Evolutionary conservation across 2,113 vertebrate species (phyloP), one percentile per base, ranked within the genome.

Genomic region (Phodopus roborovskii): DNA sequence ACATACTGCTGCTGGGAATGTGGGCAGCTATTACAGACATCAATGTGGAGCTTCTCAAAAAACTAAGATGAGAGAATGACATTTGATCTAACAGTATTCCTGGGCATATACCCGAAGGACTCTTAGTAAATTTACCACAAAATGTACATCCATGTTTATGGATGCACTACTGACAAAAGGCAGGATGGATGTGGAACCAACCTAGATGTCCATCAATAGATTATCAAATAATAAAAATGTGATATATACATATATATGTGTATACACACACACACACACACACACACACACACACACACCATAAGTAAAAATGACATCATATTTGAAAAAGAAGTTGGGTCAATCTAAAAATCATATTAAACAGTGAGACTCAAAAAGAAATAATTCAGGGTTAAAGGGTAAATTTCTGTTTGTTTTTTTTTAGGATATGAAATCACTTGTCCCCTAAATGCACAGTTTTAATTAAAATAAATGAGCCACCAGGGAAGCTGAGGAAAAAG

Each of bases 401-500:
- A 90, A 77, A 86, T 86, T 98, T 98, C 88, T 97, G 92, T 98
- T 98, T 98, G 68, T 97, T 97, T 96, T 50, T 50, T 50, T 0
- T 6, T 88, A 97, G 87, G 20, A n/a, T 91, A 95, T 56, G 91
- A 98, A 91, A 28, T 92, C 28, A 26, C 95, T 97, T 98, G 42
- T 97, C 84, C 48, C 81, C 74, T 88, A 88, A 97, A 85, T 95
- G 94, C 70, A 97, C 86, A 81, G 91, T 94, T 97, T 94, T 96
- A 98, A 98, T 98, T 97, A 97, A 98, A 98, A 98, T 78, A 98
- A 96, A 98, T 96, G 95, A 95, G 96, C 97, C 96, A 94, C 75
- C 39, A 95, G 88, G 91, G 73, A 98, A 97, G 77, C n/a, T 7
- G 16, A 70, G 45, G 91, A 95, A 96, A 97, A 90, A 96, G 88